Evolutionary conservation across 2,113 vertebrate species (phyloP).

Genomic region (Zosterops hypoxanthus): DNA sequence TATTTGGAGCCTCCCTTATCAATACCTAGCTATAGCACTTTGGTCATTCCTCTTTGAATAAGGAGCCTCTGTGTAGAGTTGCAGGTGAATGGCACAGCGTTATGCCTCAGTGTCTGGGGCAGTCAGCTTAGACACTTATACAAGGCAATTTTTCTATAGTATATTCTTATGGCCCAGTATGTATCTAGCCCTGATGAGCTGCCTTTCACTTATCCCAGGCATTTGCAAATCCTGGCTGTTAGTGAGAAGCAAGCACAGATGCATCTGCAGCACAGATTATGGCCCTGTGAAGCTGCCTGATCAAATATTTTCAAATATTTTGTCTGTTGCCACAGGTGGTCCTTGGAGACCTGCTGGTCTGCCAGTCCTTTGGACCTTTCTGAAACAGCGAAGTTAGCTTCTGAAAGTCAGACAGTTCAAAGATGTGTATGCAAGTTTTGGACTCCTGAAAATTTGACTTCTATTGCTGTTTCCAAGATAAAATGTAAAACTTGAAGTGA

Average conservation of each 20-base stretch:
- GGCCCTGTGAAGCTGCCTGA: background rate
- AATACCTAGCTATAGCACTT: background rate
- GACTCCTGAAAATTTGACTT: background rate
- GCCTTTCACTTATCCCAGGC: background rate
- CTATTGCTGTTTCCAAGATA: background rate
- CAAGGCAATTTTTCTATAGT: background rate
- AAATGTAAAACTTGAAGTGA: background rate
- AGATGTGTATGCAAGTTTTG: background rate
- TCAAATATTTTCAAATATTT: background rate
- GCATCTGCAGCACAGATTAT: background rate
- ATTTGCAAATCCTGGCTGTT: background rate
- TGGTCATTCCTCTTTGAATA: background rate
- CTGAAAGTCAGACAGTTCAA: background rate
- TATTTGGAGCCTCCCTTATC: background rate
- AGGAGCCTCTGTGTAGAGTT: background rate
- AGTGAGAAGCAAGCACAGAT: background rate
- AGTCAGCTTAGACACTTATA: background rate
- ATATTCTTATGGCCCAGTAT: background rate
- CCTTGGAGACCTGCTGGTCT: background rate
- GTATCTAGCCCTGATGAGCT: background rate
- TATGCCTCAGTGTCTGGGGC: background rate
- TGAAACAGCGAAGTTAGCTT: background rate
- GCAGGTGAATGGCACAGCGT: background rate
- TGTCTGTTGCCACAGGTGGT: background rate
- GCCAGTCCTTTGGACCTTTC: background rate